A percentile compares a stretch with the other conserved stretches of the same genome.
Evolutionary conservation across 2,888 invertebrate species (phyloP).

Genomic region (Drosophila cyrtoloma): DNA sequence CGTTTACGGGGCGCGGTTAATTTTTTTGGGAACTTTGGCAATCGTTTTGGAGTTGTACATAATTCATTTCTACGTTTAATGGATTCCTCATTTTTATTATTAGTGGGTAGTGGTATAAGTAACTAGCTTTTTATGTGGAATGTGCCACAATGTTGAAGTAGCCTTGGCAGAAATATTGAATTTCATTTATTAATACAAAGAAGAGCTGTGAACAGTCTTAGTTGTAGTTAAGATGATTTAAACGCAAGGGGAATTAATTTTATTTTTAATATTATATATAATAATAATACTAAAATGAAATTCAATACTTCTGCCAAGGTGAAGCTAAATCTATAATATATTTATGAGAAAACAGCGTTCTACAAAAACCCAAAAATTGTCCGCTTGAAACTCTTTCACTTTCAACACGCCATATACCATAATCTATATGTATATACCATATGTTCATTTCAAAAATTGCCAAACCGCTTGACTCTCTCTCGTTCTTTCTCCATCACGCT

Average conservation of each 20-base stretch:
- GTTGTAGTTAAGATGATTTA: not conserved
- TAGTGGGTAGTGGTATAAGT: not conserved
- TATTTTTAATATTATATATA: not conserved
- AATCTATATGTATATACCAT: conserved; percentile 11
- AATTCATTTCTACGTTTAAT: conserved; percentile 19
- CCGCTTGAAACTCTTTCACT: conserved; percentile 17
- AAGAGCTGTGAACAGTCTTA: not conserved
- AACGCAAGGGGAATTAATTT: not conserved
- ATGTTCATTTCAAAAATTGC: conserved; percentile 45
- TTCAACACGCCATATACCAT: conserved; percentile 30
- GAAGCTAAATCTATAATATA: not conserved
- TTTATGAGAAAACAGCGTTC: not conserved
- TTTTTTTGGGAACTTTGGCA: conserved; percentile 2
- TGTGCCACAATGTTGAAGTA: not conserved
- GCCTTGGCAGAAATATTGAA: not conserved
- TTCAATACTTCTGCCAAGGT: not conserved
- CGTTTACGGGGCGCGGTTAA: conserved; percentile 1
- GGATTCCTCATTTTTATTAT: conserved; percentile 2
- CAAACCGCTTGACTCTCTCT: conserved; percentile 6
- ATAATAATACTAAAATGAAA: not conserved
- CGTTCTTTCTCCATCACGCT: not conserved
- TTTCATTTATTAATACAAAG: not conserved
- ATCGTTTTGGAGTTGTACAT: conserved; percentile 15
- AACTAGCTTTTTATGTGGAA: conserved; percentile 6
- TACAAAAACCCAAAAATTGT: not conserved